Percentiles rank a stretch among this genome's conserved stretches.
Conservation (phyloP, 2,113 vertebrate species). For the Limnothrissa miodon region DNA sequence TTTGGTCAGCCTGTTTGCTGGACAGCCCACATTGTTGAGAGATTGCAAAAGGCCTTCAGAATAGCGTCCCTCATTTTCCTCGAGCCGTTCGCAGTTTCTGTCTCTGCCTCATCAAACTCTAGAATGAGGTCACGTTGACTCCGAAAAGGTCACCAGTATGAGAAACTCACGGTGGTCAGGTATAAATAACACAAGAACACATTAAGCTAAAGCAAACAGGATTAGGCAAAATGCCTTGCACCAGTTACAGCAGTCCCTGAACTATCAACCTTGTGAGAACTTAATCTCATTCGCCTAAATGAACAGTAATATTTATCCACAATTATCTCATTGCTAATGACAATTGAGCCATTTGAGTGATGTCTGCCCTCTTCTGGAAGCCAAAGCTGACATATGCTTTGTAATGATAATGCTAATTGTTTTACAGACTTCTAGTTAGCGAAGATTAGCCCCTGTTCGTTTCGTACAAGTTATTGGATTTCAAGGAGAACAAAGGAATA, state of each 20-base stretch:
- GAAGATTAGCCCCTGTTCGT: neutral
- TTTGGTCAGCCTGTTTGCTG: conserved; percentile 41
- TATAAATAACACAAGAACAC: conserved; percentile 29
- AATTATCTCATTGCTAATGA: conserved; percentile 33
- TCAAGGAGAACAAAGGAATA: neutral
- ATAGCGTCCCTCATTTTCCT: neutral
- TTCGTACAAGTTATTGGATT: neutral
- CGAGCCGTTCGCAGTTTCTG: neutral
- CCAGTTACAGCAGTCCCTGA: conserved; percentile 30
- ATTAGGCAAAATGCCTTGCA: conserved; percentile 37
- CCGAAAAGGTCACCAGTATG: neutral
- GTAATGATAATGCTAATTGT: neutral
- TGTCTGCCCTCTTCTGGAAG: conserved; percentile 27
- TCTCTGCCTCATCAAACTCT: neutral
- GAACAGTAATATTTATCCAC: conserved; percentile 48
- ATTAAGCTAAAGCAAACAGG: conserved; percentile 34
- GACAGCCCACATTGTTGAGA: conserved; percentile 25
- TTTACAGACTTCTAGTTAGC: neutral
- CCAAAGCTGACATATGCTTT: neutral
- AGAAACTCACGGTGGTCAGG: neutral
- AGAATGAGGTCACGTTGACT: neutral
- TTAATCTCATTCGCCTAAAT: conserved; percentile 50
- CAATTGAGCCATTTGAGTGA: conserved; percentile 39
- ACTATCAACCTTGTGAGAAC: conserved; percentile 18
- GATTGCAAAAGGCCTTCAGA: neutral